phyloP scores from a whole-genome alignment of 2,888 invertebrate genomes.

The Flabesymbios commensalis region DNA sequence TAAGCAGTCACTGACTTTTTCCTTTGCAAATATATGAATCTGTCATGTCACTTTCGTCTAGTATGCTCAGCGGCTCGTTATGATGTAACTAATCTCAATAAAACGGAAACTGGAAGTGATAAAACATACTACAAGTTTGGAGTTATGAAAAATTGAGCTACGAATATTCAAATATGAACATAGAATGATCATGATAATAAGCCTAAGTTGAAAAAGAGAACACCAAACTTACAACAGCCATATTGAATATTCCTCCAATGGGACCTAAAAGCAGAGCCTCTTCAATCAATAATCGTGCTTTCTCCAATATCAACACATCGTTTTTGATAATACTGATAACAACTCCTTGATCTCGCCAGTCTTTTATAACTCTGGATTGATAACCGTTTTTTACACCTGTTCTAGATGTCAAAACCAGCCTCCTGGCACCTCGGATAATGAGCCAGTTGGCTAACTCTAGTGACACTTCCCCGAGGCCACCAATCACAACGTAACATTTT shows the following conservation, averaged over 20 bases:
- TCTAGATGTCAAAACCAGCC: background rate
- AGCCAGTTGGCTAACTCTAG: background rate
- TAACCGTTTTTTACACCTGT: background rate
- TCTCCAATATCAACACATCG: no score
- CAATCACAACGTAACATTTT: background rate
- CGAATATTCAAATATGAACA: no score
- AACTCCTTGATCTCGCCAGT: background rate
- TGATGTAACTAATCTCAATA: no score
- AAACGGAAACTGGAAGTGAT: no score
- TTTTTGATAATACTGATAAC: background rate
- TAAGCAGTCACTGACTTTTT: no score
- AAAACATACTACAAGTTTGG: no score
- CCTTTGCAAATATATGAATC: no score
- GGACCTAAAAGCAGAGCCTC: background rate
- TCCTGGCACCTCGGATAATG: background rate
- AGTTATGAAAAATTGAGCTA: no score
- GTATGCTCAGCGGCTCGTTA: no score
- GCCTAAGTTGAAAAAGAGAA: no score
- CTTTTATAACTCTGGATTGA: background rate
- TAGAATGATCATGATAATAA: background rate
- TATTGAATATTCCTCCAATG: conserved; percentile 9
- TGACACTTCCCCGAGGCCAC: background rate
- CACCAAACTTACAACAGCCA: no score
- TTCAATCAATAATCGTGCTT: background rate
- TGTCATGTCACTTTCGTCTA: no score